A percentile compares a stretch with the other conserved stretches of the same genome.
phyloP scores from a whole-genome alignment of 2,797 vertebrate species.

The Cryptoprocta ferox region DNA sequence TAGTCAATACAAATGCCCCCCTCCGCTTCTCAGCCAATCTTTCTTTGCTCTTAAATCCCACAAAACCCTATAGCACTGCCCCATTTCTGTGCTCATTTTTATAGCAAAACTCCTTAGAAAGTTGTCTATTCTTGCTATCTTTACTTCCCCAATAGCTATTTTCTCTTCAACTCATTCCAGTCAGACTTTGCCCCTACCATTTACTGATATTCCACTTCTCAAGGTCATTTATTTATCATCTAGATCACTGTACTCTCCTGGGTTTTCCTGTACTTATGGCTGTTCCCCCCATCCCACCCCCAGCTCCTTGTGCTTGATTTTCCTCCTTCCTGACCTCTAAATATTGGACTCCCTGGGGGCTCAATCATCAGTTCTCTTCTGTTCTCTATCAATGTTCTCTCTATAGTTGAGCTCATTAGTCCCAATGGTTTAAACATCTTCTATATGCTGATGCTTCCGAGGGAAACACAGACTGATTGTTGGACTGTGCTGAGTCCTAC shows the following conservation, averaged over 20 bases:
- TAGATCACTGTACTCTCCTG: background rate
- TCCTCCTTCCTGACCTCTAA: conserved; percentile 24
- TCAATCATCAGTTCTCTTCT: background rate
- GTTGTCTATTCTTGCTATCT: background rate
- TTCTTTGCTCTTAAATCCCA: background rate
- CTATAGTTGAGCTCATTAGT: background rate
- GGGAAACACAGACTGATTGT: background rate
- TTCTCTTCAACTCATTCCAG: background rate
- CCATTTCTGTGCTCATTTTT: background rate
- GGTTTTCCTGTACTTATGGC: background rate
- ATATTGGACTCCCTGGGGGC: background rate
- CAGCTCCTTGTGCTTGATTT: background rate
- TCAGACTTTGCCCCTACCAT: background rate
- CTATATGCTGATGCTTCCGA: background rate
- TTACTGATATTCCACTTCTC: background rate
- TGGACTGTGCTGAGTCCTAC: background rate
- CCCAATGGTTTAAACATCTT: background rate
- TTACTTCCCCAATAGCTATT: background rate
- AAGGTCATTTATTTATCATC: background rate
- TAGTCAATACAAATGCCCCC: background rate
- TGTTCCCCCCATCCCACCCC: background rate
- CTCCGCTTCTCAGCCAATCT: background rate
- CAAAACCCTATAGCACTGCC: background rate
- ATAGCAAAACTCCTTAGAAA: background rate
- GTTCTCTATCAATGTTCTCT: background rate